Evolutionary conservation across 2,797 vertebrate species (phyloP), one percentile per base, ranked within the genome.

Genomic region (Karalla daura): DNA sequence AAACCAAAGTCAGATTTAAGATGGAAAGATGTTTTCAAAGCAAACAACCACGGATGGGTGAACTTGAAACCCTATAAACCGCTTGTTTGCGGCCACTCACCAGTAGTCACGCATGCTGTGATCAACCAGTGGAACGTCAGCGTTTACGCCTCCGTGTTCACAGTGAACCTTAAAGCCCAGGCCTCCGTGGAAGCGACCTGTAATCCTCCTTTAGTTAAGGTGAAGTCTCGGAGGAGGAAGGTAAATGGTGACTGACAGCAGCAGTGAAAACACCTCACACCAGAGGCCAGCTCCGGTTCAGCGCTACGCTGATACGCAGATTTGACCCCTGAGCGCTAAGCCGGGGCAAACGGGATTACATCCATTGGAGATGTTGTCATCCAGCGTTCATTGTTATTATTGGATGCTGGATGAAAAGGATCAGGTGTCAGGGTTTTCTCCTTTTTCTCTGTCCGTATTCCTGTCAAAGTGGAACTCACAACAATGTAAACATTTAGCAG

Each of bases 131-230:
- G 21, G 23, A 73, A 55, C 46, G 2, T 70, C 51, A 56, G 18
- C 11, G 6, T 28, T n/a, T 33, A 30, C 46, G 41, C 35, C 20
- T 27, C 53, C 74, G 60, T 61, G 18, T 80, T 74, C 41, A 51
- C 32, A 15, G n/a, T 44, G 35, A 67, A 64, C 74, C 81, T 61
- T 74, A 68, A 76, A 77, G 75, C 73, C 21, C 55, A 41, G 73
- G 58, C 70, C 50, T 62, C 64, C 79, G 75, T 76, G 83, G 88
- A 91, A 86, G 78, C 63, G 13, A 45, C 45, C 25, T 52, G 49
- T 90, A 91, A 91, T 90, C 85, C 84, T 21, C 78, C 70, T 62
- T 85, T 82, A 81, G 63, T 70, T 46, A 63, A 80, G 76, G 81
- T 81, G 80, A 58, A 21, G 28, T 67, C 39, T 84, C 78, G 77